Evolutionary conservation across 2,888 invertebrate species (phyloP).

Genomic region (Lordiphosa fenestrarum): DNA sequence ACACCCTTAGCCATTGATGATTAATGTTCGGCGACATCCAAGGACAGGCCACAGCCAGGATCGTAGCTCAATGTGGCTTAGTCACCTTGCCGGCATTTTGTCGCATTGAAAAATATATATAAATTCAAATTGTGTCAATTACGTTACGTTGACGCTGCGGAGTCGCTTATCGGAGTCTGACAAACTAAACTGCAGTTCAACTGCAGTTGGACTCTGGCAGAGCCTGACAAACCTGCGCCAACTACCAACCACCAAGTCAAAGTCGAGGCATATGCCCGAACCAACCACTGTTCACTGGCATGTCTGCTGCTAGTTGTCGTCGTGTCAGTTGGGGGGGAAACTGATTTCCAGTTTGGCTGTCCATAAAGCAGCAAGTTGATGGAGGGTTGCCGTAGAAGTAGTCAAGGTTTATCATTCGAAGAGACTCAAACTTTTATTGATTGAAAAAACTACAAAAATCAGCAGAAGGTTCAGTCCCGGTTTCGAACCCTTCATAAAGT

Average conservation of each 20-base stretch:
- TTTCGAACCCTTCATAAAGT: no score
- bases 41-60: slow-evolving; percentile 57
- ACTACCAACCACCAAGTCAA: slow-evolving; percentile 9
- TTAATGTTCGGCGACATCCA: slow-evolving; percentile 70
- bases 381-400: slow-evolving; percentile 20
- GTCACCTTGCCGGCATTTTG: slow-evolving; percentile 58
- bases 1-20: slow-evolving; percentile 59
- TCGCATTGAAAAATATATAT: slow-evolving; percentile 42
- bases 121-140: slow-evolving; percentile 75
- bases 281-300: slow-evolving; percentile 47
- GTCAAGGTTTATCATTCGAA: no score
- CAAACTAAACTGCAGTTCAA: slow-evolving; percentile 47
- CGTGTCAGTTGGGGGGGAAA: slow-evolving; percentile 46
- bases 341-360: slow-evolving; percentile 37
- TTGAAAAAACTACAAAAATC: no score
- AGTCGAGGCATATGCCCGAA: slow-evolving; percentile 32
- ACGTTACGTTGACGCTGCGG: slow-evolving; percentile 59
- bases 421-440: no score
- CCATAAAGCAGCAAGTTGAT: slow-evolving; percentile 5
- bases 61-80: slow-evolving; percentile 46
- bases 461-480: no score
- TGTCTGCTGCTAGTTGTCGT: slow-evolving; percentile 62
- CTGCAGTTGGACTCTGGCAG: slow-evolving; percentile 23
- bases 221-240: slow-evolving; percentile 58
- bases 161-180: slow-evolving; percentile 62